Evolutionary conservation across 2,113 vertebrate species (phyloP).

Genomic region (Apodemus speciosus): DNA sequence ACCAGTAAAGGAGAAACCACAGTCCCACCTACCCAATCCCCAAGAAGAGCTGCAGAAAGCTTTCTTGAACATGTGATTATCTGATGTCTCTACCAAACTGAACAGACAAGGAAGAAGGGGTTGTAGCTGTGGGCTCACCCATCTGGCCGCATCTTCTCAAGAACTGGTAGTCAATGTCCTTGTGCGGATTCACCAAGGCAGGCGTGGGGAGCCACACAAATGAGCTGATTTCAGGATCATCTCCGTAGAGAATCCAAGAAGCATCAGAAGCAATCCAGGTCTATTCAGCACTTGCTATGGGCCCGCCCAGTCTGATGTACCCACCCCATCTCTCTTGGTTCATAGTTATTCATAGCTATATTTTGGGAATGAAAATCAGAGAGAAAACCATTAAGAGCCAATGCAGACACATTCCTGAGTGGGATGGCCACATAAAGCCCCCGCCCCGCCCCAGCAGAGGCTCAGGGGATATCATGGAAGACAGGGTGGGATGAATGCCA

Average conservation of each 20-base stretch:
- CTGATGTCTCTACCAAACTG: neutral
- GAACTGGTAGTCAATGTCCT: neutral
- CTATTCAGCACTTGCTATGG: neutral
- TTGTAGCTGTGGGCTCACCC: neutral
- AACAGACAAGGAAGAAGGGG: neutral
- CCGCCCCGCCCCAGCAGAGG: neutral
- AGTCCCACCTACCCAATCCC: neutral
- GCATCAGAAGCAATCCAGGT: neutral
- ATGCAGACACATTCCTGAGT: neutral
- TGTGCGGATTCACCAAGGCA: neutral
- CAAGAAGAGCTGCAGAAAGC: neutral
- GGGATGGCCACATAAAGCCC: neutral
- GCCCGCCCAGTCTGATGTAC: neutral
- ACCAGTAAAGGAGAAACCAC: neutral
- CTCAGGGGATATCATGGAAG: neutral
- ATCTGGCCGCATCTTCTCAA: neutral
- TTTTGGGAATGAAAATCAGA: neutral
- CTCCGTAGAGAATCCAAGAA: neutral
- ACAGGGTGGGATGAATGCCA: neutral
- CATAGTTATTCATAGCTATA: neutral
- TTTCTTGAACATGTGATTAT: neutral
- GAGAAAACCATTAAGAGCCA: constrained; percentile 7
- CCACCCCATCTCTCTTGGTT: too few relatives aligned
- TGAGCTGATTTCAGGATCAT: neutral
- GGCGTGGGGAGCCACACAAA: neutral